These are phyloP conservation scores for Brachyistius frenatus DNA, from an alignment of 2,113 vertebrate species.

Conservation along the genomic window DNA sequence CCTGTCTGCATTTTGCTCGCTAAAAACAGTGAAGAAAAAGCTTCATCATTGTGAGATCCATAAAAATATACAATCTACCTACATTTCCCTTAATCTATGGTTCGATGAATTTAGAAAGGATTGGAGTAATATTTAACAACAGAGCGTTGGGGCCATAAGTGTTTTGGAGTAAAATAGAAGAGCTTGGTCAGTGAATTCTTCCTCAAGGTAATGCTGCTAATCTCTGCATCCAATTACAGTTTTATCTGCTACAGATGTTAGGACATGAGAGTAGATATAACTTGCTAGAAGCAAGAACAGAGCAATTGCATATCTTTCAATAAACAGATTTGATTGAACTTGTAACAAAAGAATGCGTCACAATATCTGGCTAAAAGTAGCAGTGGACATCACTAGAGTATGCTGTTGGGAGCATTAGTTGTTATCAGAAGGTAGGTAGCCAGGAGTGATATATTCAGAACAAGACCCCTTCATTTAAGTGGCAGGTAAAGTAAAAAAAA, in stretches of 20 bases:
- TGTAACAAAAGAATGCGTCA: too few species aligned
- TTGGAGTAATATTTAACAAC: too few species aligned
- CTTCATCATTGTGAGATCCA: slow-evolving; percentile 18
- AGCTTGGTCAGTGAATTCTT: neutral
- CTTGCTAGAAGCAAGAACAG: neutral
- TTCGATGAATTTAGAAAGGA: too few species aligned
- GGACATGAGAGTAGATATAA: neutral
- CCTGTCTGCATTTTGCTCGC: slow-evolving; percentile 30
- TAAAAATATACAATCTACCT: neutral
- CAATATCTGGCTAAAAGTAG: too few species aligned
- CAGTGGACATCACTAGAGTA: neutral
- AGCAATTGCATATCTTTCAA: neutral
- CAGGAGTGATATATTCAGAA: neutral
- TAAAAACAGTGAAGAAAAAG: slow-evolving; percentile 23
- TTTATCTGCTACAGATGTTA: neutral
- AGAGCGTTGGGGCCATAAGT: neutral
- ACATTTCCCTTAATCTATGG: neutral
- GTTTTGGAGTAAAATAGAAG: neutral
- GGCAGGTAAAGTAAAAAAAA: neutral
- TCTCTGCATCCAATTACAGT: neutral
- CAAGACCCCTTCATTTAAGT: neutral
- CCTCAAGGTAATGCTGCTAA: neutral
- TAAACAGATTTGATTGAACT: neutral
- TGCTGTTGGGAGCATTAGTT: neutral
- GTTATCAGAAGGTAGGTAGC: too few species aligned